Evolutionary conservation across 37 sponge, comb jelly and placozoan genomes (phyloP).

Genomic region (Aplysina aerophoba): DNA sequence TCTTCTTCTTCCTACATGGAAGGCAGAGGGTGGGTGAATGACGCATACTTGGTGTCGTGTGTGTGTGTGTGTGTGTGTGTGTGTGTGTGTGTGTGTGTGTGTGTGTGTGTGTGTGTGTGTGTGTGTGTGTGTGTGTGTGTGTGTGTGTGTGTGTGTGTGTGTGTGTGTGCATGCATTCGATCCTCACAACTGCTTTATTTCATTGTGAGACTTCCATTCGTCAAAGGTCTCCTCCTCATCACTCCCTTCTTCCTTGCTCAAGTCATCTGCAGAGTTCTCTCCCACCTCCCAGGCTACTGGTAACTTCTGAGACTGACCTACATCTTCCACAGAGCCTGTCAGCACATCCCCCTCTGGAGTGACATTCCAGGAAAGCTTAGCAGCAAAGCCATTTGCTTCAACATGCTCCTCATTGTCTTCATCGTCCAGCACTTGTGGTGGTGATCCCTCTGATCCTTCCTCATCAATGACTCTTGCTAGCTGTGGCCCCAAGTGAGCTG

Average conservation of each 20-base stretch:
- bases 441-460: slow-evolving; percentile 13
- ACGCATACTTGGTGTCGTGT: not conserved
- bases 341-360: slow-evolving; percentile 8
- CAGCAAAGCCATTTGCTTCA: not conserved
- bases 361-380: slow-evolving; percentile 6
- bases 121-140: slow-evolving; percentile 16
- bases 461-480: not conserved
- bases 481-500: too few relatives aligned
- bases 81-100: slow-evolving; percentile 14
- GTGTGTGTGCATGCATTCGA: too few relatives aligned
- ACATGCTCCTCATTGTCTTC: not conserved
- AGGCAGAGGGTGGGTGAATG: not conserved
- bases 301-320: too few relatives aligned
- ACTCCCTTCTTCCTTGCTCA: too few relatives aligned
- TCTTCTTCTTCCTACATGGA: not conserved
- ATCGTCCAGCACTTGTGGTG: slow-evolving; percentile 13
- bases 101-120: not conserved
- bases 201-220: too few relatives aligned
- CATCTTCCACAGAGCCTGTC: too few relatives aligned
- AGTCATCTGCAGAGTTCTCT: too few relatives aligned
- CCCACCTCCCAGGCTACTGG: too few relatives aligned
- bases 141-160: slow-evolving; percentile 8
- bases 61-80: slow-evolving; percentile 12
- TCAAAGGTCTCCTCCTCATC: too few relatives aligned
- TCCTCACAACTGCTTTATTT: too few relatives aligned